These are phyloP conservation scores for Camelus dromedarius DNA, from an alignment of 2,113 vertebrate genomes.

Conservation along the genomic window DNA sequence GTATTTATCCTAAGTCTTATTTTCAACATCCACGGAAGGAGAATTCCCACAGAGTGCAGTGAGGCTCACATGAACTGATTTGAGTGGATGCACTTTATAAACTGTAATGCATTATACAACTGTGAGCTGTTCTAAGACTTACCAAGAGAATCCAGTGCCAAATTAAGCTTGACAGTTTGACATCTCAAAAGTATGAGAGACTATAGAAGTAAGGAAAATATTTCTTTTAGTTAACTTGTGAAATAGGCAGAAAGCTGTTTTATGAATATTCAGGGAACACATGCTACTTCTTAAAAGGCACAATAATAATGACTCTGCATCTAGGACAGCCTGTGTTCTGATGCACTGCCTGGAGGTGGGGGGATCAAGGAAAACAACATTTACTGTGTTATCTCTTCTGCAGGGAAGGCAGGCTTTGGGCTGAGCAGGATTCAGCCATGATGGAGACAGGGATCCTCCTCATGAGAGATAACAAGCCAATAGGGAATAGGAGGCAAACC, in stretches of 20 bases:
- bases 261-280: not conserved
- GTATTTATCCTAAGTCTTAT: not conserved
- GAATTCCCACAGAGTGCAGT: not conserved
- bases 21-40: not conserved
- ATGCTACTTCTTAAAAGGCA: conserved; percentile 1
- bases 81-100: not conserved
- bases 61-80: not conserved
- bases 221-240: conserved; percentile 60
- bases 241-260: conserved; percentile 41
- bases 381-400: not conserved
- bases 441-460: not conserved
- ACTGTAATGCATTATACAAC: not conserved
- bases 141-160: not conserved
- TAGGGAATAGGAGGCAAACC: not conserved
- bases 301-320: not conserved
- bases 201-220: conserved; percentile 58
- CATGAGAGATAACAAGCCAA: not conserved
- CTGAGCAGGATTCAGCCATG: not conserved
- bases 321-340: not conserved
- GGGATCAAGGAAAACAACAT: not conserved
- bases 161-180: conserved; percentile 10
- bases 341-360: not conserved
- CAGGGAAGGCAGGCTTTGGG: too few species aligned
- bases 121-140: not conserved
- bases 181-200: conserved; percentile 47